These are phyloP conservation scores for Sterna hirundo DNA, from an alignment of 2,113 vertebrate species.

Conservation along the genomic window DNA sequence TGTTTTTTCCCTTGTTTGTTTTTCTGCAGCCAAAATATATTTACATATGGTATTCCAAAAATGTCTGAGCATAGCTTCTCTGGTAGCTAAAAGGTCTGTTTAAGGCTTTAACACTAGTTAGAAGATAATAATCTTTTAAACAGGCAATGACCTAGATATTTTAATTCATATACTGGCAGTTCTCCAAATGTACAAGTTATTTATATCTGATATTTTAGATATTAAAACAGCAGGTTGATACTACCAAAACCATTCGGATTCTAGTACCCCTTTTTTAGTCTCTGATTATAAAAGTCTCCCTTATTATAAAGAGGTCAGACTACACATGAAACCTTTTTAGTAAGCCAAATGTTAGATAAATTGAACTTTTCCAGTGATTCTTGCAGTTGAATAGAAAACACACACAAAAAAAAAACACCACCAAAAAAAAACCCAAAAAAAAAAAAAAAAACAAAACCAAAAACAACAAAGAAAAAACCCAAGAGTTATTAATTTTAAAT, in stretches of 20 bases:
- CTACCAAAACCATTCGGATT: not conserved
- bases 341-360: not conserved
- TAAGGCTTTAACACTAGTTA: not conserved
- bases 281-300: not conserved
- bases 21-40: not conserved
- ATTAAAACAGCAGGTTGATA: not conserved
- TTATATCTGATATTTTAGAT: constrained; percentile 4
- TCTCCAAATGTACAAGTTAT: not conserved
- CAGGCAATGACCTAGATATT: not conserved
- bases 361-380: not conserved
- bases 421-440: too few relatives aligned
- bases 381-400: not conserved
- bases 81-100: not conserved
- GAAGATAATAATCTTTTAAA: not conserved
- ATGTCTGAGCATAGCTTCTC: not conserved
- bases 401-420: accelerated
- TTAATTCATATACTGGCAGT: not conserved
- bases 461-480: not conserved
- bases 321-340: not conserved
- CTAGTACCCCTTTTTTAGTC: not conserved
- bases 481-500: not conserved
- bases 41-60: not conserved
- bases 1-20: not conserved
- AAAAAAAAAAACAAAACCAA: too few relatives aligned
- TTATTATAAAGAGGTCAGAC: not conserved